Conservation (phyloP, 2,797 vertebrate genomes). For the Tiaroga cobitis region DNA sequence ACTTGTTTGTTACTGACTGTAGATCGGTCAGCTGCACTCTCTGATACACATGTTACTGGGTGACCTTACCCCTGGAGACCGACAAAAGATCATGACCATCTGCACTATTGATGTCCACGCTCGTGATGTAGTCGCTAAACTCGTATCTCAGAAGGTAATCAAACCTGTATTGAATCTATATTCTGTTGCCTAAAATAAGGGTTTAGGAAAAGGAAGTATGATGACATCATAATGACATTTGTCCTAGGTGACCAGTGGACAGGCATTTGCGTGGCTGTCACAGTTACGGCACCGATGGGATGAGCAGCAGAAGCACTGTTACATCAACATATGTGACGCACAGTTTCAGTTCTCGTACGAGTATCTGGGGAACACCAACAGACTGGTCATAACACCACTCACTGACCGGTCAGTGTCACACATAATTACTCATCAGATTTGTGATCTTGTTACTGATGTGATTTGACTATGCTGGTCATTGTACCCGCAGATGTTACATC, state of each 20-base stretch:
- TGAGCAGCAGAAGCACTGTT: conserved; percentile 78
- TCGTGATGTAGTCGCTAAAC: conserved; percentile 85
- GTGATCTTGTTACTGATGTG: not conserved
- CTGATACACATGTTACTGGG: conserved; percentile 93
- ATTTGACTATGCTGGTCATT: not conserved
- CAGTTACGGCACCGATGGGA: conserved; percentile 85
- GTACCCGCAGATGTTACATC: conserved; percentile 78
- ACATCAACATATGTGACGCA: conserved; percentile 83
- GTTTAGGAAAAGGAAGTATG: not conserved
- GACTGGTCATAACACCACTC: conserved; percentile 84
- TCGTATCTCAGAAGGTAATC: conserved; percentile 87
- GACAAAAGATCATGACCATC: conserved; percentile 91
- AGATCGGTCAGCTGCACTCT: conserved; percentile 92
- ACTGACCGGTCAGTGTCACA: conserved; percentile 78
- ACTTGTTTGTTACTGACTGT: conserved; percentile 60
- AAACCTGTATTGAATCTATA: conserved; percentile 18
- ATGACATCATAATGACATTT: conserved; percentile 21
- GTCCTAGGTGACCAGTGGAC: conserved; percentile 77
- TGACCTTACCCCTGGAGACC: conserved; percentile 83
- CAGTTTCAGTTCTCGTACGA: conserved; percentile 86
- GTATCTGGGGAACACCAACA: conserved; percentile 83
- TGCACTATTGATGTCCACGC: conserved; percentile 88
- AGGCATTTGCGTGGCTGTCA: conserved; percentile 84
- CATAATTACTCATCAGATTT: not conserved
- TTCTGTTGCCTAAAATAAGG: not conserved